Evolutionary conservation across 2,888 invertebrate genomes (phyloP), one percentile per base, ranked within the genome.

Genomic region (Acanthococcus lagerstroemiae): DNA sequence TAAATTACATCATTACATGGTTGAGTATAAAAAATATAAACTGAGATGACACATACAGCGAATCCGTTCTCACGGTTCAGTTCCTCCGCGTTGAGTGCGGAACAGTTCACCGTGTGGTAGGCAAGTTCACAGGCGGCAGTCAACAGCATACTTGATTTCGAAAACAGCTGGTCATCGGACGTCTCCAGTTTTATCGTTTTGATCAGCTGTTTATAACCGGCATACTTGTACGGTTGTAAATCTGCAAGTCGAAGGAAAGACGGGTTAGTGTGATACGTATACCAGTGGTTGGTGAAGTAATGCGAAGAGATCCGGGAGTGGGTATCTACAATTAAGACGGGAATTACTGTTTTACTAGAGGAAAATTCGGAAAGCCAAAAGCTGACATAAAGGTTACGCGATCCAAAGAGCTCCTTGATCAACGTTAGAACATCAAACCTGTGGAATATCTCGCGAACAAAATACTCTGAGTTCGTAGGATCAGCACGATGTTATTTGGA

Each of bases 1-100:
- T 37, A 37, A 37, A 37, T 37, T 2, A 30, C 15, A 6, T 15
- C n/a, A 27, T 44, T 15, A 27, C 24, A 21, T 5, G 46, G 46
- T 12, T 46, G 12, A 17, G 44, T 9, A 57, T 65, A 12, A 65
- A 65, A 24, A 24, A 52, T 61, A 68, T 4, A 63, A 66, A 66
- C 56, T 70, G 61, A 58, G n/a, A 50, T 15, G 19, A 26, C 6
- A 65, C 71, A 70, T 71, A 87, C 86, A 79, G 91, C 90, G 68
- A 97, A 81, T 0, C 97, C 97, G 67, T 88, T 88, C 77, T 99
- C 97, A 61, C 99, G 79, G 63, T 97, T 80, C 70, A 99, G 79
- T 77, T 99, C 97, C 78, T 99, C 97, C 0, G 97, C 99, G 77
- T 99, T 99, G 48, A 99, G 79, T 12, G 95, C 89, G 0, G 96